Evolutionary conservation across 2,797 vertebrate species (phyloP).

Genomic region (Cuculus canorus): DNA sequence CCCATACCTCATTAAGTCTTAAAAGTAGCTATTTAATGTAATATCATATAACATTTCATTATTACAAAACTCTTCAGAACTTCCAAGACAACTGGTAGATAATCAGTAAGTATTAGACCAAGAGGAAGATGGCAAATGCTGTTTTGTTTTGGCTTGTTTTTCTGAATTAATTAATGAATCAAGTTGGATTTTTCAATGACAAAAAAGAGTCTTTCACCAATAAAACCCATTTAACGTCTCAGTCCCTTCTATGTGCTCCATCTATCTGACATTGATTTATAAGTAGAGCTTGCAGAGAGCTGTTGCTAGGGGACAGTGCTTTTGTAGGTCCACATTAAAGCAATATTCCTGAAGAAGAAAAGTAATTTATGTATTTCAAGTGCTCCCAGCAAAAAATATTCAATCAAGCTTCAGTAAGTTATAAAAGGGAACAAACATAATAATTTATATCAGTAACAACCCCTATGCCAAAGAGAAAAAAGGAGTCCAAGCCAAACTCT

Average conservation of each 20-base stretch:
- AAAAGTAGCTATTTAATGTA: background rate
- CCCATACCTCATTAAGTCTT: background rate
- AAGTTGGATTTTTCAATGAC: background rate
- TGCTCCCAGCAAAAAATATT: background rate
- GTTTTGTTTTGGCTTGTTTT: background rate
- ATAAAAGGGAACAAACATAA: background rate
- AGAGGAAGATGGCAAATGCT: background rate
- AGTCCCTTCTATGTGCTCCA: background rate
- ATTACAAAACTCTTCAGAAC: background rate
- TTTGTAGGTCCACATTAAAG: conserved; percentile 26
- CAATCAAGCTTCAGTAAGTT: background rate
- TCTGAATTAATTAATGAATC: background rate
- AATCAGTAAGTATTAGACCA: background rate
- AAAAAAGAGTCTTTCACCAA: background rate
- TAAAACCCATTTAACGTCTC: background rate
- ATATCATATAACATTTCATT: background rate
- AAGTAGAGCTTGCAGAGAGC: conserved; percentile 14
- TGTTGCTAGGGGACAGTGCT: conserved; percentile 67
- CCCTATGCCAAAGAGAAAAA: background rate
- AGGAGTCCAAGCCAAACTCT: background rate
- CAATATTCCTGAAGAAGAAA: conserved; percentile 19
- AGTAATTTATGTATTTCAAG: conserved; percentile 42
- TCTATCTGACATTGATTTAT: conserved; percentile 38
- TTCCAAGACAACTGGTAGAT: background rate
- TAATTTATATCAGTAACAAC: background rate